Evolutionary conservation across 2,888 invertebrate species (phyloP), one percentile per base, ranked within the genome.

Genomic region (Tridacna gigas): DNA sequence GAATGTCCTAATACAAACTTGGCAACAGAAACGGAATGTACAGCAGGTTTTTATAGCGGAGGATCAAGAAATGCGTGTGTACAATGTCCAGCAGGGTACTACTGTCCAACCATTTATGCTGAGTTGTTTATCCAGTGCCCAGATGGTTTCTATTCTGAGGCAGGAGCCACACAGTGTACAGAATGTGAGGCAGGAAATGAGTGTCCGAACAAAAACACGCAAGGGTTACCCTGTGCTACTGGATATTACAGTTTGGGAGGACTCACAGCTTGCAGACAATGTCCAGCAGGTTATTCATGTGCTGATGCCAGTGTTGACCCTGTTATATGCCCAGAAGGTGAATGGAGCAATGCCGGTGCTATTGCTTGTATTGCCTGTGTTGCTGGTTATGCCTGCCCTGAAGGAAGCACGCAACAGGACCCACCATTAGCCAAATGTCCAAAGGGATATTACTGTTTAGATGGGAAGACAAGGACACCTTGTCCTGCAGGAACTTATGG

Each of bases 401-500:
- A 91, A 56, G 94, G 94, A n/a, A 92, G 92, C 74, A 89, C 82
- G 0, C 88, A 90, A 76, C 11, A 81, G n/a, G 82, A 89, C 45
- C 93, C 94, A 22, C 84, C 92, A 2, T 66, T 83, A 51, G 91
- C 88, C 26, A 80, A 83, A 25, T 94, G 94, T 89, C 84, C 88
- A 5, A 79, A 90, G 25, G 94, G 94, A 4, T 93, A 92, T 80
- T 94, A 91, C 84, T 94, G 94, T 86, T 12, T 76, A 3, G 91
- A 92, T 87, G 94, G 94, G 0, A 84, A 89, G 69, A 76, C 74
- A 12, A 88, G 88, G 77, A 92, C 91, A 22, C 90, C 89, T 0
- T 94, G 94, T 86, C 90, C 93, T n/a, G 88, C 86, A 22, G 94
- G 93, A 9, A 93, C 77, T 9, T 94, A 93, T 86, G 94, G 94